phyloP scores from a whole-genome alignment of 1,140 invertebrate genomes.

The Panulirus ornatus region DNA sequence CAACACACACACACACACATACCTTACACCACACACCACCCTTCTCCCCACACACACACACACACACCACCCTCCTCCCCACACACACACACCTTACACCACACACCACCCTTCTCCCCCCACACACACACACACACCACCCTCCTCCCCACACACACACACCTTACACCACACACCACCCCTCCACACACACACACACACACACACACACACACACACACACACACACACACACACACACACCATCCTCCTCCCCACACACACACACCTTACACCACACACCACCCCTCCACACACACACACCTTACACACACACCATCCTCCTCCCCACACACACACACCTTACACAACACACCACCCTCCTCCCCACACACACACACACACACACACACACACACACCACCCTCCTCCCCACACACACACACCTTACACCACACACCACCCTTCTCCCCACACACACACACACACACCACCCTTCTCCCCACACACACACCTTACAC shows the following conservation, averaged over 20 bases:
- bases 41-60: too few relatives aligned
- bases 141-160: background rate
- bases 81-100: background rate
- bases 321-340: background rate
- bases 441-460: background rate
- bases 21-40: too few relatives aligned
- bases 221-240: slow-evolving; percentile 40
- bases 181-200: background rate
- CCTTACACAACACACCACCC: background rate
- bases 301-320: background rate
- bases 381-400: background rate
- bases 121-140: background rate
- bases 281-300: background rate
- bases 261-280: slow-evolving; percentile 9
- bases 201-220: slow-evolving; percentile 32
- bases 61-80: background rate
- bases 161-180: background rate
- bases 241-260: background rate
- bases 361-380: background rate
- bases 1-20: too few relatives aligned
- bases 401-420: background rate
- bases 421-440: background rate
- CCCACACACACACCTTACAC: background rate
- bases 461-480: background rate
- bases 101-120: background rate